These are phyloP conservation scores for Synchiropus splendidus DNA, from an alignment of 2,113 vertebrate species.

Conservation along the genomic window DNA sequence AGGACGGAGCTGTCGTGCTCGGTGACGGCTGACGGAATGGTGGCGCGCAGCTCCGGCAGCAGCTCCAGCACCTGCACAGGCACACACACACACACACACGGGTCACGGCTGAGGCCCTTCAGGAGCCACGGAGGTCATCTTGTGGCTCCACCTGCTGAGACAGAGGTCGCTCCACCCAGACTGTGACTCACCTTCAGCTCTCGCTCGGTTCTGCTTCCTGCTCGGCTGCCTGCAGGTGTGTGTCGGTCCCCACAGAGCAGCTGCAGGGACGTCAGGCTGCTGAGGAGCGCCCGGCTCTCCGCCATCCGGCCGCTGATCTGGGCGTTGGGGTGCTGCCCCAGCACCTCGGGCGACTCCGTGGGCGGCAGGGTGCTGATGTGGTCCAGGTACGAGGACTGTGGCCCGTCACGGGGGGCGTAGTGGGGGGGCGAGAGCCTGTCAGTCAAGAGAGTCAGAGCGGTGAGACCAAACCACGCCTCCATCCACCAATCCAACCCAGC, in stretches of 20 bases:
- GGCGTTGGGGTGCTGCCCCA: slow-evolving; percentile 82
- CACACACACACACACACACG: background rate
- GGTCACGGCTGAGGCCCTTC: too few relatives aligned
- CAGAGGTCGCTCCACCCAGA: background rate
- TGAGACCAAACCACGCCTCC: background rate
- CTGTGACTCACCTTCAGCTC: slow-evolving; percentile 71
- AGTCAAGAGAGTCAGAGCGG: background rate
- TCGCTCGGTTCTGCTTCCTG: slow-evolving; percentile 50
- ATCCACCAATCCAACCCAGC: background rate
- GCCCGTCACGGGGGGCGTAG: slow-evolving; percentile 73
- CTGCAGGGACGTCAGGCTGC: slow-evolving; percentile 81
- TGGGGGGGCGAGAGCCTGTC: slow-evolving; percentile 74
- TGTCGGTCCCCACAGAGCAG: slow-evolving; percentile 50
- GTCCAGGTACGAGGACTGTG: slow-evolving; percentile 64
- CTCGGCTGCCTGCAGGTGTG: slow-evolving; percentile 1
- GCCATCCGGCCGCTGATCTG: slow-evolving; percentile 80
- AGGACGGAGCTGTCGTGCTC: slow-evolving; percentile 67
- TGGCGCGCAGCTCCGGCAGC: slow-evolving; percentile 67
- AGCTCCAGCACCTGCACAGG: slow-evolving; percentile 74
- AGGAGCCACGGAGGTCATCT: background rate
- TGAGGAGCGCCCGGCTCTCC: slow-evolving; percentile 73
- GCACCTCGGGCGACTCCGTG: slow-evolving; percentile 76
- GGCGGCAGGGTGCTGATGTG: slow-evolving; percentile 68
- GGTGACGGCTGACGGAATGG: slow-evolving; percentile 71
- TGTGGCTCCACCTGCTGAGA: background rate